phyloP scores from a whole-genome alignment of 2,888 invertebrate genomes.

The Myopa testacea region DNA sequence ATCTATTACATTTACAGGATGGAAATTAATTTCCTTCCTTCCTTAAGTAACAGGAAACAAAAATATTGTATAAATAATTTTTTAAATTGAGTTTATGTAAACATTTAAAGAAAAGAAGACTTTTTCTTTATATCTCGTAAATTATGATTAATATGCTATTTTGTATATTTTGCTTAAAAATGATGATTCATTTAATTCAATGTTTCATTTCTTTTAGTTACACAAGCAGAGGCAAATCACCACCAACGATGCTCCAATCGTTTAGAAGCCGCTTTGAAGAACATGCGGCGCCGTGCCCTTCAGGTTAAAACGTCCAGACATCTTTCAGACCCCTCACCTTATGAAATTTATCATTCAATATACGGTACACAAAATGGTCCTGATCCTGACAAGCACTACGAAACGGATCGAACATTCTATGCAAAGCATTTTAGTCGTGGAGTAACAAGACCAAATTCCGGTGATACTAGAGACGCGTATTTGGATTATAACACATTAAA shows the following conservation, averaged over 20 bases:
- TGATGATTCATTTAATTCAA: too few species aligned
- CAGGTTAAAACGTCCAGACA: slow-evolving; percentile 58
- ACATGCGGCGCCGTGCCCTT: slow-evolving; percentile 69
- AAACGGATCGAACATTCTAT: slow-evolving; percentile 56
- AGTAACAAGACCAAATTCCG: slow-evolving; percentile 35
- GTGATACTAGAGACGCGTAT: slow-evolving; percentile 8
- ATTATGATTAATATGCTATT: too few species aligned
- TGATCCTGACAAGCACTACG: slow-evolving; percentile 54
- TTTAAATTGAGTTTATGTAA: too few species aligned
- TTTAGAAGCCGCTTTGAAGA: slow-evolving; percentile 76
- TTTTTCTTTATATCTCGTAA: too few species aligned
- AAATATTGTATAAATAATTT: too few species aligned
- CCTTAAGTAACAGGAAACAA: too few species aligned
- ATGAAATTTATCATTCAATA: slow-evolving; percentile 63
- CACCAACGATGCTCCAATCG: slow-evolving; percentile 75
- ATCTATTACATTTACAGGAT: too few species aligned
- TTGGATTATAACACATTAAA: slow-evolving; percentile 43
- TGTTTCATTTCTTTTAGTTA: slow-evolving; percentile 34
- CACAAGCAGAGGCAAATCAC: slow-evolving; percentile 56
- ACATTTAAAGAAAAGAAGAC: too few species aligned
- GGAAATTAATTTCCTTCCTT: too few species aligned
- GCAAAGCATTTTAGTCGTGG: slow-evolving; percentile 55
- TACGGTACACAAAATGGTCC: slow-evolving; percentile 59
- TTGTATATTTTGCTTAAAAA: too few species aligned
- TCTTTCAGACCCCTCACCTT: slow-evolving; percentile 59